Conservation (phyloP, 2,113 vertebrate genomes). For the Ammodytes dubius region DNA sequence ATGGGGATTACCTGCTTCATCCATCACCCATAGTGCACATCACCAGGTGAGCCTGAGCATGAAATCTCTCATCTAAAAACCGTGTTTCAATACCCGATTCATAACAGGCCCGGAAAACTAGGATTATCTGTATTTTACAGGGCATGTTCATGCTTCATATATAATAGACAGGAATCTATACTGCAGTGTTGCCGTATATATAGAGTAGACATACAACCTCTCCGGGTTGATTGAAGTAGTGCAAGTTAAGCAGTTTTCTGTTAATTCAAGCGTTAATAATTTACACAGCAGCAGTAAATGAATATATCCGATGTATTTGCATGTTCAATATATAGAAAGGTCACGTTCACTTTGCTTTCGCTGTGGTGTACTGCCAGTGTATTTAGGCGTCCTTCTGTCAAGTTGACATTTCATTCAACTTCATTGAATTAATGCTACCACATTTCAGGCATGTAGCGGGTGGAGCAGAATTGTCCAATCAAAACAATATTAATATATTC, state of each 20-base stretch:
- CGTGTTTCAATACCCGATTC: background rate
- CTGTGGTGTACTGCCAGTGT: background rate
- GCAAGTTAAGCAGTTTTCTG: slow-evolving; percentile 87
- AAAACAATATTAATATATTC: background rate
- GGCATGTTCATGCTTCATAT: slow-evolving; percentile 75
- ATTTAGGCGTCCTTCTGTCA: background rate
- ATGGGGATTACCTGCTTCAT: slow-evolving; percentile 87
- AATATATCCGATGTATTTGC: background rate
- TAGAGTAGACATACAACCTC: background rate
- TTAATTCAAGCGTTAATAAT: slow-evolving; percentile 82
- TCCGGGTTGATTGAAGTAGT: slow-evolving; percentile 73
- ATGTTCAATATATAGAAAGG: slow-evolving; percentile 3
- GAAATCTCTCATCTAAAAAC: slow-evolving; percentile 25
- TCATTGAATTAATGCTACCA: slow-evolving; percentile 3
- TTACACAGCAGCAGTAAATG: slow-evolving; percentile 78
- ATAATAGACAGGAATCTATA: background rate
- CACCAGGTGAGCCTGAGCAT: slow-evolving; percentile 82
- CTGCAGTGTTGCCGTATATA: background rate
- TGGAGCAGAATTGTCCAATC: background rate
- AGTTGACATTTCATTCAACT: slow-evolving; percentile 24
- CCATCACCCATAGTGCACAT: slow-evolving; percentile 87
- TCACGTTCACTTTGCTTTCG: background rate
- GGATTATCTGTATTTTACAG: slow-evolving; percentile 64
- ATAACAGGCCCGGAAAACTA: background rate
- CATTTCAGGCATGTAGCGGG: slow-evolving; percentile 10